A percentile compares a stretch with the other conserved stretches of the same genome.
Conservation (phyloP, 2,797 vertebrate genomes). For the Neoniphon sammara region DNA sequence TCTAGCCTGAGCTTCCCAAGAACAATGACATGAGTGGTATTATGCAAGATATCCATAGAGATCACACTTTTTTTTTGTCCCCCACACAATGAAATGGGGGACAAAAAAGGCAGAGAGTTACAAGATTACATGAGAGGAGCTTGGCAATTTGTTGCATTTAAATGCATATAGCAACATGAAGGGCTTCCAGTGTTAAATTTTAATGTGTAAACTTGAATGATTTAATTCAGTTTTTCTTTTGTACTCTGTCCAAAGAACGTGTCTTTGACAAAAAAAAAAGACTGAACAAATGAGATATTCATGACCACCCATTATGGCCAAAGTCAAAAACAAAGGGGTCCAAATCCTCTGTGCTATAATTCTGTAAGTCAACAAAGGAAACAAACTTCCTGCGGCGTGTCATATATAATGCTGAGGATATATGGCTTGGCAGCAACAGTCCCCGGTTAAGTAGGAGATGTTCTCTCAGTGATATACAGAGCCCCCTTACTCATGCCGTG, state of each 20-base stretch:
- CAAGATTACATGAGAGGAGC: no score
- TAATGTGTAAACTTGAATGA: no score
- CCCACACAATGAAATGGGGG: no score
- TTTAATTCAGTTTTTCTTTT: no score
- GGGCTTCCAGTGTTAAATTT: no score
- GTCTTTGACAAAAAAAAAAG: neutral
- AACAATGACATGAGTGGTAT: no score
- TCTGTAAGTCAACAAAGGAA: slow-evolving; percentile 32
- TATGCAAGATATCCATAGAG: no score
- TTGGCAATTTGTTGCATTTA: no score
- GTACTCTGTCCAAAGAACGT: no score
- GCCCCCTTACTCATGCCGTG: slow-evolving; percentile 42
- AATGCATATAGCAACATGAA: no score
- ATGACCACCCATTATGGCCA: neutral
- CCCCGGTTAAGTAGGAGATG: slow-evolving; percentile 58
- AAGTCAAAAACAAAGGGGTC: slow-evolving; percentile 9
- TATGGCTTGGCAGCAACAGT: slow-evolving; percentile 47
- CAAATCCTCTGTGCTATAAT: neutral
- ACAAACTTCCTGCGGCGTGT: neutral
- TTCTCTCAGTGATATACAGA: slow-evolving; percentile 57
- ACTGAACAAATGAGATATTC: slow-evolving; percentile 5
- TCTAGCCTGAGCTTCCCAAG: neutral
- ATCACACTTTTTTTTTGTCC: no score
- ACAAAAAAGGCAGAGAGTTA: neutral
- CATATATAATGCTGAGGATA: slow-evolving; percentile 51